A percentile compares a stretch with the other conserved stretches of the same genome.
These are phyloP conservation scores for Magallana nippona DNA, from an alignment of 2,888 invertebrate genomes.

Conservation along the genomic window DNA sequence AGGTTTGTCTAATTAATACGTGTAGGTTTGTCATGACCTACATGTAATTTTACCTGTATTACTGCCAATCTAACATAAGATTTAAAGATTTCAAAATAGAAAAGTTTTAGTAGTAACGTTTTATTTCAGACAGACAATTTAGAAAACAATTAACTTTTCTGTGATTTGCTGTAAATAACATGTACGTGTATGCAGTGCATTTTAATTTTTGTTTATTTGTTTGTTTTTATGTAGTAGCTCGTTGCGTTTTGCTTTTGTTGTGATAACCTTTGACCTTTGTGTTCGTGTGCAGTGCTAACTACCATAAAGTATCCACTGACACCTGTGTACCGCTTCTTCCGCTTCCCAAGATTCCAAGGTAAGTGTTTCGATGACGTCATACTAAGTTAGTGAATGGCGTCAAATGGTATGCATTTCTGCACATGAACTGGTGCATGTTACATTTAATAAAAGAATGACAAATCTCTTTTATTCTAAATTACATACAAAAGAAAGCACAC, in stretches of 20 bases:
- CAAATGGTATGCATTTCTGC: background rate
- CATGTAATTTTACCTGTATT: no score
- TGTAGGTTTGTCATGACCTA: no score
- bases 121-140: no score
- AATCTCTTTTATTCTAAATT: no score
- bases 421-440: background rate
- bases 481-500: no score
- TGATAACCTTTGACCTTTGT: constrained; percentile 37
- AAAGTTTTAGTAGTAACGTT: no score
- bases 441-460: background rate
- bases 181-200: background rate
- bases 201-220: background rate
- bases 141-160: background rate
- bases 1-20: no score
- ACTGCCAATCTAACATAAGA: no score
- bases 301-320: constrained; percentile 61
- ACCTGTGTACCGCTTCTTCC: constrained; percentile 73
- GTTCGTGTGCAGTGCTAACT: constrained; percentile 65
- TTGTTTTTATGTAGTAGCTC: background rate
- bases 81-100: background rate
- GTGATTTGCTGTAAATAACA: background rate
- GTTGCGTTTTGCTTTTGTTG: constrained; percentile 13
- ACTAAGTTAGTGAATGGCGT: background rate
- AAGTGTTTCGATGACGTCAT: constrained; percentile 39
- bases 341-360: constrained; percentile 66